phyloP scores from a whole-genome alignment of 2,888 invertebrate species.

The Amblyjoppa proteus region DNA sequence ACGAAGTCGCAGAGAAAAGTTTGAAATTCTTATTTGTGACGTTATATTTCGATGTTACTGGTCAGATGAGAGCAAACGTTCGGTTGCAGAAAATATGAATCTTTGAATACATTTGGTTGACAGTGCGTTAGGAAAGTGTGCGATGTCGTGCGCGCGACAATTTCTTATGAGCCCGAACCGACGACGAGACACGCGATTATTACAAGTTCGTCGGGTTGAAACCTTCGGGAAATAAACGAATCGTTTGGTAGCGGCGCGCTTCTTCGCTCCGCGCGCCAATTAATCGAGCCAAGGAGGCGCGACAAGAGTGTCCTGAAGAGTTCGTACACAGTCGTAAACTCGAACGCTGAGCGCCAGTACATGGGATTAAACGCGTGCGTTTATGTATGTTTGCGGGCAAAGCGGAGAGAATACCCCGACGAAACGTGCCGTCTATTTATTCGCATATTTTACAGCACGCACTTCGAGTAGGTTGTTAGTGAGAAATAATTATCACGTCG shows the following conservation, averaged over 20 bases:
- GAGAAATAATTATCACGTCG: slow-evolving; percentile 65
- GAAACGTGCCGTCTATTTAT: slow-evolving; percentile 52
- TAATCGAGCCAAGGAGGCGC: slow-evolving; percentile 51
- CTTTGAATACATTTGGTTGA: background rate
- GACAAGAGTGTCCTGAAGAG: slow-evolving; percentile 12
- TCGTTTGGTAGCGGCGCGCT: slow-evolving; percentile 25
- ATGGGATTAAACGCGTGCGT: background rate
- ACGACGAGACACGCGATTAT: slow-evolving; percentile 27
- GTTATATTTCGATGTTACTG: no score
- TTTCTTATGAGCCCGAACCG: slow-evolving; percentile 2
- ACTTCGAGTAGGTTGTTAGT: slow-evolving; percentile 63
- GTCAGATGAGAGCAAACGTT: no score
- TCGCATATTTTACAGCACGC: slow-evolving; percentile 61
- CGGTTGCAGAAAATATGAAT: background rate
- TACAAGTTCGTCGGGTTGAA: background rate
- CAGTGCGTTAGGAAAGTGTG: slow-evolving; percentile 5
- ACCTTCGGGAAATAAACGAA: slow-evolving; percentile 46
- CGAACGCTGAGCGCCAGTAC: background rate
- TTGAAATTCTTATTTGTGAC: no score
- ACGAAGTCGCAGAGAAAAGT: no score
- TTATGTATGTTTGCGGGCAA: slow-evolving; percentile 4
- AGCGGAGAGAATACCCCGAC: slow-evolving; percentile 16
- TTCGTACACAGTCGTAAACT: slow-evolving; percentile 22
- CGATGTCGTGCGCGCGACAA: background rate
- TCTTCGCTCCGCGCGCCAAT: slow-evolving; percentile 38